Evolutionary conservation across 2,888 invertebrate genomes (phyloP).

Genomic region (Cosmia pyralina): DNA sequence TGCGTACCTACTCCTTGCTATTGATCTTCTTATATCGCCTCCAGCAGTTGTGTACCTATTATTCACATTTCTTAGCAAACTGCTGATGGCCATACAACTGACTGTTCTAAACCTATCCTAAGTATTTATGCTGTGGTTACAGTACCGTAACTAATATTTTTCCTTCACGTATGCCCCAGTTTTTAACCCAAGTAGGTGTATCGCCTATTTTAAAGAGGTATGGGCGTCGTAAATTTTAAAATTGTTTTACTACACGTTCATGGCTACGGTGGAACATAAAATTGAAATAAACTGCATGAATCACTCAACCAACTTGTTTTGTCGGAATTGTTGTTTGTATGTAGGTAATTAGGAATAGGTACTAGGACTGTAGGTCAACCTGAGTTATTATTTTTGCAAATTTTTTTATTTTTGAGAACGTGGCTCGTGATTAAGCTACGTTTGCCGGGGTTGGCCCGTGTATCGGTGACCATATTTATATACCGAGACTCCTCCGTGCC

Average conservation of each 20-base stretch:
- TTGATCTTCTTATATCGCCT: slow-evolving; percentile 1
- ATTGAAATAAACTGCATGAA: slow-evolving; percentile 38
- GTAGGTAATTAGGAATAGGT: not conserved
- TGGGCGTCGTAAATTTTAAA: slow-evolving; percentile 69
- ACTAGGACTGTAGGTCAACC: not conserved
- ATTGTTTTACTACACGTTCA: slow-evolving; percentile 61
- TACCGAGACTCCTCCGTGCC: no score
- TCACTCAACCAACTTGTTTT: slow-evolving; percentile 31
- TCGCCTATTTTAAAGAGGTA: slow-evolving; percentile 67
- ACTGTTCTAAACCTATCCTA: slow-evolving; percentile 40
- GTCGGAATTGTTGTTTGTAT: slow-evolving; percentile 12
- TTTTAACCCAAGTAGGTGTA: slow-evolving; percentile 73
- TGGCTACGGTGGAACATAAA: slow-evolving; percentile 55
- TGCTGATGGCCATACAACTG: slow-evolving; percentile 48
- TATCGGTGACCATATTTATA: no score
- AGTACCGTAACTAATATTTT: slow-evolving; percentile 69
- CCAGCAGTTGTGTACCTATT: slow-evolving; percentile 17
- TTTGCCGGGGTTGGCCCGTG: no score
- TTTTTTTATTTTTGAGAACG: not conserved
- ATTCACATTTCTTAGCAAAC: slow-evolving; percentile 33
- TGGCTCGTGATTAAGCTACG: no score
- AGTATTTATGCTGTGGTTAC: slow-evolving; percentile 71
- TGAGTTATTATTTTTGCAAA: not conserved
- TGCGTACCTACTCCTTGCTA: slow-evolving; percentile 10
- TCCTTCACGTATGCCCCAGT: slow-evolving; percentile 77